phyloP scores from a whole-genome alignment of 2,888 invertebrate species.

The Mylabris sibirica region DNA sequence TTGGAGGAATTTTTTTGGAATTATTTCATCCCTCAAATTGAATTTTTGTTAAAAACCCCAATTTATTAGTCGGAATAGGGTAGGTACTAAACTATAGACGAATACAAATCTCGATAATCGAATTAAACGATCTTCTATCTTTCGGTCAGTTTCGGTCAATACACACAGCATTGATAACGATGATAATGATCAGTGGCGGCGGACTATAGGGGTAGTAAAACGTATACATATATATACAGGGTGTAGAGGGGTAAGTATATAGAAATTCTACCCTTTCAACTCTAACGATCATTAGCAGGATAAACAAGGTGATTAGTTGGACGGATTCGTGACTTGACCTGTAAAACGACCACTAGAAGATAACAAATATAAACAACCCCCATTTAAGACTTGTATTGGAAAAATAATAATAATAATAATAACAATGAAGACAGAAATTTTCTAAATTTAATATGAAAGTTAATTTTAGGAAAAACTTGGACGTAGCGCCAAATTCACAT shows the following conservation, averaged over 20 bases:
- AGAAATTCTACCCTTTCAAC: conserved; percentile 25
- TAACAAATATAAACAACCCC: neutral
- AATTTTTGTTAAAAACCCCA: neutral
- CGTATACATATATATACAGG: neutral
- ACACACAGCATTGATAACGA: neutral
- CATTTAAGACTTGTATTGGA: neutral
- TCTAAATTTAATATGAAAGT: neutral
- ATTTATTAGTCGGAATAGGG: neutral
- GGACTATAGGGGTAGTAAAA: neutral
- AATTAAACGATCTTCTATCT: conserved; percentile 21
- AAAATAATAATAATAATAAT: neutral
- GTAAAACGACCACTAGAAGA: neutral
- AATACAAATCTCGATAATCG: conserved; percentile 33
- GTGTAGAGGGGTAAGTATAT: neutral
- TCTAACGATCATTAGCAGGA: conserved; percentile 35
- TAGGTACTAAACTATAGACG: conserved; percentile 23
- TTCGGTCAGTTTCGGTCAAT: conserved; percentile 23
- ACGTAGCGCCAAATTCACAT: neutral
- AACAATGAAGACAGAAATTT: neutral
- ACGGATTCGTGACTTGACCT: conserved; percentile 33
- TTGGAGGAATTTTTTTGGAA: neutral
- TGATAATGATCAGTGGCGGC: neutral
- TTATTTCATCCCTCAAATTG: neutral
- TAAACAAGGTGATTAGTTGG: conserved; percentile 32
- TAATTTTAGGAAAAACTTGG: neutral